phyloP scores from a whole-genome alignment of 2,797 vertebrate genomes.

The Periophthalmus magnuspinnatus region DNA sequence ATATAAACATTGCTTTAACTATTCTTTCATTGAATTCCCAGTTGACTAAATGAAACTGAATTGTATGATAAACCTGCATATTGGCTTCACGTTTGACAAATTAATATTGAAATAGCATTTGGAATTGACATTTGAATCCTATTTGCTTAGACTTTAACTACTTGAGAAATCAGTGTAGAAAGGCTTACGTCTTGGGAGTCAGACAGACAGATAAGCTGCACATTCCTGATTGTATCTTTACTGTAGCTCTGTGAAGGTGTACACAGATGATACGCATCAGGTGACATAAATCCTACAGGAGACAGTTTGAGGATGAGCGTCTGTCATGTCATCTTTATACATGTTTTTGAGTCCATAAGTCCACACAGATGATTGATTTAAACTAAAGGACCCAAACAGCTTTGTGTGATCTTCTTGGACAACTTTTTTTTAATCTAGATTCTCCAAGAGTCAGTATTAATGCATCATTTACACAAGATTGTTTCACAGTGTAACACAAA shows the following conservation, averaged over 20 bases:
- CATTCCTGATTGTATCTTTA: slow-evolving; percentile 62
- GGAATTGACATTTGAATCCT: too few species aligned
- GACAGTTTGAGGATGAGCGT: slow-evolving; percentile 18
- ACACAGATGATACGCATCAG: slow-evolving; percentile 31
- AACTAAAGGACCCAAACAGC: slow-evolving; percentile 37
- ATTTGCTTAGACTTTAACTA: too few species aligned
- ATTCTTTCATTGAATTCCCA: too few species aligned
- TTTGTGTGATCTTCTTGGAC: slow-evolving; percentile 19
- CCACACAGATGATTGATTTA: slow-evolving; percentile 47
- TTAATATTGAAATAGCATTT: too few species aligned
- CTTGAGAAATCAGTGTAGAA: not conserved
- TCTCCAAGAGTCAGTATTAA: not conserved
- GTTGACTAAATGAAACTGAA: too few species aligned
- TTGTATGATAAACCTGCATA: too few species aligned
- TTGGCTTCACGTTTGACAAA: too few species aligned
- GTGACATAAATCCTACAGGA: slow-evolving; percentile 34
- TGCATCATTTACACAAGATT: not conserved
- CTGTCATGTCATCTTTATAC: slow-evolving; percentile 9
- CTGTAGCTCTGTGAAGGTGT: slow-evolving; percentile 25
- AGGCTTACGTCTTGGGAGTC: not conserved
- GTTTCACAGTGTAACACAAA: too few species aligned
- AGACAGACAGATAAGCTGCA: slow-evolving; percentile 49
- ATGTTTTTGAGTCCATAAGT: slow-evolving; percentile 4
- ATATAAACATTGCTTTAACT: too few species aligned
- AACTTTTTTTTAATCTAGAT: not conserved